These are phyloP conservation scores for Antrozous pallidus DNA, from an alignment of 2,797 vertebrate species.

Conservation along the genomic window DNA sequence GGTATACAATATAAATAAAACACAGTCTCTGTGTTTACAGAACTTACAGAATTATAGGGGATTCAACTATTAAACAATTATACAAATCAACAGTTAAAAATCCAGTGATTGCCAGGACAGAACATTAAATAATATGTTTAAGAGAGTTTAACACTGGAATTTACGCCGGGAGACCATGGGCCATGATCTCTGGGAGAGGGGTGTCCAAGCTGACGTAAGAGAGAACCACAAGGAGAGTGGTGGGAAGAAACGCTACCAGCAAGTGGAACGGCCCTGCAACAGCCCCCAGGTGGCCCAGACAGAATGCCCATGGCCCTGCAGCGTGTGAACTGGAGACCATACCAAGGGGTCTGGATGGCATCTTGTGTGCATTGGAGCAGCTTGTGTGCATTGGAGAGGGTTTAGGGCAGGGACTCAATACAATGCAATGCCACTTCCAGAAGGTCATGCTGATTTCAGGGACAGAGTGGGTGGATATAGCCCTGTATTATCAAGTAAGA, in stretches of 20 bases:
- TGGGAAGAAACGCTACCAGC: not conserved
- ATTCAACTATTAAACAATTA: not conserved
- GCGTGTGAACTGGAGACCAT: not conserved
- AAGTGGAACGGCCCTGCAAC: rapidly evolving
- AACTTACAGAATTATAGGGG: not conserved
- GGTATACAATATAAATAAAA: not conserved
- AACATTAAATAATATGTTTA: not conserved
- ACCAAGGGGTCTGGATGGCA: not conserved
- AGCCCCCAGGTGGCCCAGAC: not conserved
- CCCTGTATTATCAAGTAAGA: not conserved
- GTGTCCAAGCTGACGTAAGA: not conserved
- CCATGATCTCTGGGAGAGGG: not conserved
- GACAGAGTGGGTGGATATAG: not conserved
- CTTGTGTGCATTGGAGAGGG: not conserved
- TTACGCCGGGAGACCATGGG: not conserved
- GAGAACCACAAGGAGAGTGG: not conserved
- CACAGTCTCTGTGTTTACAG: not conserved
- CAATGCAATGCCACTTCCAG: not conserved
- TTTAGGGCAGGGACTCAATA: not conserved
- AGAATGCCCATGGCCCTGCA: not conserved
- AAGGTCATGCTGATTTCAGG: not conserved
- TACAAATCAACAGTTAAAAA: not conserved
- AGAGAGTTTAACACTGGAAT: not conserved
- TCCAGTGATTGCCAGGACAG: not conserved
- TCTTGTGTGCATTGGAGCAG: not conserved